Conservation (phyloP, 1,140 invertebrate species). For the Amphibalanus amphitrite region DNA sequence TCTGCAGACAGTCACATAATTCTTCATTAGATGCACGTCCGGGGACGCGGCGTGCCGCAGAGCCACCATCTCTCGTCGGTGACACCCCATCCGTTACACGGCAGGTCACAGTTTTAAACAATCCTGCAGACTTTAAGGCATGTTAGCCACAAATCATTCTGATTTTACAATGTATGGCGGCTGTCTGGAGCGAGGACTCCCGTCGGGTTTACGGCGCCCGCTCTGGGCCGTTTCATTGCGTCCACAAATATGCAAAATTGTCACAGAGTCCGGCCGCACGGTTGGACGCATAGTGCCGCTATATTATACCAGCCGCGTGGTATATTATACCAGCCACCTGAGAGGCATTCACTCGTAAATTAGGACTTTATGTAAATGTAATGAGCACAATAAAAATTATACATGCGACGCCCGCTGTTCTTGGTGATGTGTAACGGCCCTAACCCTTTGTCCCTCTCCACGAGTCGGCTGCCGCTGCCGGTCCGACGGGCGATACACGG, state of each 20-base stretch:
- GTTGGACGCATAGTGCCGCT: background rate
- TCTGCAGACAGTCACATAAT: background rate
- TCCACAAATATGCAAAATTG: background rate
- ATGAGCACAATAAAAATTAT: background rate
- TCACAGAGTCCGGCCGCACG: background rate
- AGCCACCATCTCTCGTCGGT: background rate
- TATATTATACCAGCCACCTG: background rate
- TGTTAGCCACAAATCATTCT: background rate
- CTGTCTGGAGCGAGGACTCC: background rate
- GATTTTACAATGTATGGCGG: background rate
- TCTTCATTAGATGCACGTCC: background rate
- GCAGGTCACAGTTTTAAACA: background rate
- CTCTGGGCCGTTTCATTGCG: background rate
- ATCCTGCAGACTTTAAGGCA: constrained; percentile 1
- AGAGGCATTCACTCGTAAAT: background rate
- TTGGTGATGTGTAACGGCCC: background rate
- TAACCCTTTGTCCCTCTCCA: background rate
- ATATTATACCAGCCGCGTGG: too few relatives aligned
- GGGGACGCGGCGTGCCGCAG: background rate
- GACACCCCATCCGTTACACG: background rate
- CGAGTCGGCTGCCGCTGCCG: too few relatives aligned
- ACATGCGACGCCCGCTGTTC: background rate
- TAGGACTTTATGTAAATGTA: background rate
- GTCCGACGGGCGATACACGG: too few relatives aligned
- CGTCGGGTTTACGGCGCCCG: background rate